A percentile compares a stretch with the other conserved stretches of the same genome.
phyloP scores from a whole-genome alignment of 2,888 invertebrate species.

The Leuctra nigra region DNA sequence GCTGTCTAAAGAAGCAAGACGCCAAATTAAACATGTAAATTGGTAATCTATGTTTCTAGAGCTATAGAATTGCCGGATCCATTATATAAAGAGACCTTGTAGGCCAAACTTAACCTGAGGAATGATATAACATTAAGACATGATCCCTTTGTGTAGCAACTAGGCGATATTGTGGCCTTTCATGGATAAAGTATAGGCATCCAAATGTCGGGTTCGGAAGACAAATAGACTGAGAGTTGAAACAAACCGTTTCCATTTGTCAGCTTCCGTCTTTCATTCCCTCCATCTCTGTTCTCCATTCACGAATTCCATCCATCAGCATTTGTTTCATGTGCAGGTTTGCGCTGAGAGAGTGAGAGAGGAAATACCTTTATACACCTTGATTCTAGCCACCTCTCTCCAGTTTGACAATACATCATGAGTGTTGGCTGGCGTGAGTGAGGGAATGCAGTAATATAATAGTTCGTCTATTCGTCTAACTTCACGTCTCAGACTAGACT shows the following conservation, averaged over 20 bases:
- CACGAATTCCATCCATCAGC: conserved; percentile 15
- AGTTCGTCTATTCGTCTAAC: too few relatives aligned
- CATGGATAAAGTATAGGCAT: background rate
- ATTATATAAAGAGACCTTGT: too few relatives aligned
- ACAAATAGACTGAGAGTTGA: conserved; percentile 14
- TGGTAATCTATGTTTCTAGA: too few relatives aligned
- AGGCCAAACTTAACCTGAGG: too few relatives aligned
- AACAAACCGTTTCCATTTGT: conserved; percentile 19
- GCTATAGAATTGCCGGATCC: too few relatives aligned
- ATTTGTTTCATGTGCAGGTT: conserved; percentile 4
- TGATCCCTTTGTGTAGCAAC: background rate
- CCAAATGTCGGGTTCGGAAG: conserved; percentile 12
- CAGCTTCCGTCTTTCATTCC: conserved; percentile 12
- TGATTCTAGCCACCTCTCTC: background rate
- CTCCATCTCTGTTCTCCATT: conserved; percentile 12
- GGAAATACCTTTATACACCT: conserved; percentile 9
- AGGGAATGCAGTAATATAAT: too few relatives aligned
- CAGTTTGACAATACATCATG: background rate
- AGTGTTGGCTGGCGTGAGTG: background rate
- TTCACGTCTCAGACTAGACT: too few relatives aligned
- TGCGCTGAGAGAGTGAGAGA: background rate
- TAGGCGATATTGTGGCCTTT: conserved; percentile 5
- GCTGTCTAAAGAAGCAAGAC: too few relatives aligned
- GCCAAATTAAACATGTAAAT: too few relatives aligned
- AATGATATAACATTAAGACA: conserved; percentile 7